Conservation (phyloP, 1,140 invertebrate species). For the Sogatella furcifera region DNA sequence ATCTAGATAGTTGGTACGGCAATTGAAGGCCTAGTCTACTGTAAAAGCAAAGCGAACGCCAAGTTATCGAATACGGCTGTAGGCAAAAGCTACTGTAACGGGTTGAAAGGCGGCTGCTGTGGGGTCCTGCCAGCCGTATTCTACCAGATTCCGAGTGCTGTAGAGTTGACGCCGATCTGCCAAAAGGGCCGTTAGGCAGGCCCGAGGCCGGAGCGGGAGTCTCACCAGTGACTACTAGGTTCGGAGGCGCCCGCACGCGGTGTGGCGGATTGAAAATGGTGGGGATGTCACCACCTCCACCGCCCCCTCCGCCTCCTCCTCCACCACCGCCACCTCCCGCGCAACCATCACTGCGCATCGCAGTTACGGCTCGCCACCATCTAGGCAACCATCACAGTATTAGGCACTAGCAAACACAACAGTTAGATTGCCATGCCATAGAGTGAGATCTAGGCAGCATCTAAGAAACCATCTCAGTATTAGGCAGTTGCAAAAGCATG, state of each 20-base stretch:
- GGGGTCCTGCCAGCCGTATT: not conserved
- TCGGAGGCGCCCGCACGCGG: conserved; percentile 54
- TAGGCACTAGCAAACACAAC: too few relatives aligned
- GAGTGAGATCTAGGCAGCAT: too few relatives aligned
- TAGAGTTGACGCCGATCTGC: conserved; percentile 31
- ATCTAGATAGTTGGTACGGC: too few relatives aligned
- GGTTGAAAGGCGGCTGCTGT: too few relatives aligned
- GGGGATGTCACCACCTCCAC: conserved; percentile 51
- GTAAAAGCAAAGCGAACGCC: not conserved
- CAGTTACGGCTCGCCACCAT: too few relatives aligned
- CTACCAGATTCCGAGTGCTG: conserved; percentile 42
- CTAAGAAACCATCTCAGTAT: too few relatives aligned
- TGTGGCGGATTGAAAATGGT: conserved; percentile 66
- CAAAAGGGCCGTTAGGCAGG: conserved; percentile 42
- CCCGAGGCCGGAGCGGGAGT: conserved; percentile 31
- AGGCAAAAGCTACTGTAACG: not conserved
- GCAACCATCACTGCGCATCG: not conserved
- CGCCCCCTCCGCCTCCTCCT: not conserved
- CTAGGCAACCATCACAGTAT: too few relatives aligned
- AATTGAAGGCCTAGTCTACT: not conserved
- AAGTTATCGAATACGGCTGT: not conserved
- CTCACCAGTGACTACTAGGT: conserved; percentile 33
- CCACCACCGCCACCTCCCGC: not conserved
- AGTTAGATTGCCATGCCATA: too few relatives aligned
- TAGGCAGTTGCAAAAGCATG: too few relatives aligned